Conservation (phyloP, 37 sponge, comb jelly and placozoan genomes). For the Hormiphora californensis region DNA sequence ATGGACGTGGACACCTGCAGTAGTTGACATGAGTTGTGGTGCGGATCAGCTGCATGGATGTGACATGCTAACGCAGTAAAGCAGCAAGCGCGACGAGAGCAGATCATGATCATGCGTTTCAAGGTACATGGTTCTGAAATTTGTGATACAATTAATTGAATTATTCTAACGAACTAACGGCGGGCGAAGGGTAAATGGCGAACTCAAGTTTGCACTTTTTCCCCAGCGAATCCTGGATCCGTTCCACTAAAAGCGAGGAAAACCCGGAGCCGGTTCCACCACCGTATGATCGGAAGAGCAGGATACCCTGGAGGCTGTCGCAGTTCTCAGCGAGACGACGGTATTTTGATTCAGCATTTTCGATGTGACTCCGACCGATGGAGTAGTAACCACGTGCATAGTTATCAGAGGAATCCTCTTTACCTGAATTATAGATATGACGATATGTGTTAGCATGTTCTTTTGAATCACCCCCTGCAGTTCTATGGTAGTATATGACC, state of each 20-base stretch:
- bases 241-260: background rate
- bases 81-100: too few relatives aligned
- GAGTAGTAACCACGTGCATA: background rate
- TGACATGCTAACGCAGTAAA: too few relatives aligned
- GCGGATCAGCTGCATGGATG: too few relatives aligned
- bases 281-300: background rate
- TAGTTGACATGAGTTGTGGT: too few relatives aligned
- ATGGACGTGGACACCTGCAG: slow-evolving; percentile 1
- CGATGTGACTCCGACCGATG: background rate
- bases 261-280: background rate
- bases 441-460: too few relatives aligned
- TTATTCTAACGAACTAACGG: background rate
- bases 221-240: background rate
- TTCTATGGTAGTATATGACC: too few relatives aligned
- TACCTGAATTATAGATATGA: background rate
- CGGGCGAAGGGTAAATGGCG: background rate
- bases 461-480: too few relatives aligned
- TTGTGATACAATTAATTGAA: too few relatives aligned
- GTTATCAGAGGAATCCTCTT: background rate
- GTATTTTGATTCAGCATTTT: background rate
- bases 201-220: background rate
- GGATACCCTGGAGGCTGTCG: background rate
- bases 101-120: background rate
- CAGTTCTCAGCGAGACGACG: background rate
- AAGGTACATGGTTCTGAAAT: too few relatives aligned